These are phyloP conservation scores for Varecia variegata DNA, from an alignment of 2,797 vertebrate genomes.

Conservation along the genomic window DNA sequence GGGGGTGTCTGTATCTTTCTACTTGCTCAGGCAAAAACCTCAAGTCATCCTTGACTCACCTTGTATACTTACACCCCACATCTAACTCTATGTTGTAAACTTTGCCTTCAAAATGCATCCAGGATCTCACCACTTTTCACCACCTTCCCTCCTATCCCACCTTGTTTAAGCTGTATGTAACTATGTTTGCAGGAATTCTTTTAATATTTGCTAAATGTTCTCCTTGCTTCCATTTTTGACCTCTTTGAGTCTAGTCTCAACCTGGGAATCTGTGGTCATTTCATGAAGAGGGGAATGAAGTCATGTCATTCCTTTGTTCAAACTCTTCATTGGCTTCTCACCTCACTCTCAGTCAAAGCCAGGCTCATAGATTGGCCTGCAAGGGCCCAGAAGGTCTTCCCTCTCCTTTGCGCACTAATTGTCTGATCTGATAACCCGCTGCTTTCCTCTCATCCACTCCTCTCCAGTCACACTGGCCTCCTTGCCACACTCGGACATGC, in stretches of 20 bases:
- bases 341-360: background rate
- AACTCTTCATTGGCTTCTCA: background rate
- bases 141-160: background rate
- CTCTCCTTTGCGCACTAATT: rapidly evolving
- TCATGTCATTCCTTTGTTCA: background rate
- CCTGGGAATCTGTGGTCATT: background rate
- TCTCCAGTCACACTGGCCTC: background rate
- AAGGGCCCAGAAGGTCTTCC: background rate
- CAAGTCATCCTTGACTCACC: background rate
- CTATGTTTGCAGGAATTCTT: background rate
- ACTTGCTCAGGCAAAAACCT: background rate
- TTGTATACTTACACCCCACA: background rate
- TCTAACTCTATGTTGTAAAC: background rate
- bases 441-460: background rate
- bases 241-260: background rate
- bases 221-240: background rate
- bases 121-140: background rate
- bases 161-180: background rate
- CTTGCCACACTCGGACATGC: background rate
- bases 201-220: background rate
- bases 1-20: background rate
- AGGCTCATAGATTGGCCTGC: background rate
- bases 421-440: background rate
- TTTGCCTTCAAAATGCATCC: background rate
- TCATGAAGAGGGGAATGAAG: background rate